These are phyloP conservation scores for Mugil cephalus DNA, from an alignment of 2,113 vertebrate species.

Conservation along the genomic window DNA sequence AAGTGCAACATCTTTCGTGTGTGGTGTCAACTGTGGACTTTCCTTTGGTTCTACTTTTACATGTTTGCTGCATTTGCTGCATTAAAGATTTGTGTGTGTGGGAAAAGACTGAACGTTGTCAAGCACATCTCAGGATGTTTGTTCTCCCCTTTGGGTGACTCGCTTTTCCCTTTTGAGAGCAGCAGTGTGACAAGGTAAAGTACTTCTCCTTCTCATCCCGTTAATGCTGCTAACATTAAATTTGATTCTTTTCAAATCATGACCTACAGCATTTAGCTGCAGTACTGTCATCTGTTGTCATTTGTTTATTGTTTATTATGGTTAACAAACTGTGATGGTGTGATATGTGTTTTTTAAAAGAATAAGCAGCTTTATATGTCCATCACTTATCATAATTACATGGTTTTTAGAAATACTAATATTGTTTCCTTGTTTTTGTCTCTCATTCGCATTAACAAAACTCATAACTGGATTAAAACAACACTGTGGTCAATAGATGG, in stretches of 20 bases:
- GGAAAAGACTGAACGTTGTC: background rate
- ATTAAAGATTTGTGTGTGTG: background rate
- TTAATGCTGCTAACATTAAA: background rate
- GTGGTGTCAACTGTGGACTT: background rate
- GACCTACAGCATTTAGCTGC: background rate
- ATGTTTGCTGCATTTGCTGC: background rate
- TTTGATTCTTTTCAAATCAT: background rate
- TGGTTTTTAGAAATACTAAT: background rate
- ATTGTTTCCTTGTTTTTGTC: background rate
- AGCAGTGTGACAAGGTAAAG: slow-evolving; percentile 40
- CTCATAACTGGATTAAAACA: rapidly evolving
- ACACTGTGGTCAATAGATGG: rapidly evolving
- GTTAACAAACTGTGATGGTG: background rate
- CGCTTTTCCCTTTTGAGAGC: slow-evolving; percentile 19
- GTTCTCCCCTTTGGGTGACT: slow-evolving; percentile 32
- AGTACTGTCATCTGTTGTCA: background rate
- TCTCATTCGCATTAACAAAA: slow-evolving; percentile 10
- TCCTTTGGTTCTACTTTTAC: background rate
- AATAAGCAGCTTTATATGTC: background rate
- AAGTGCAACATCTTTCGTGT: slow-evolving; percentile 15
- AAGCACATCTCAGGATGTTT: slow-evolving; percentile 42
- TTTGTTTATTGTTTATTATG: background rate
- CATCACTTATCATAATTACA: background rate
- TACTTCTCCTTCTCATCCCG: background rate
- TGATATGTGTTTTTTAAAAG: background rate